Percentiles rank a stretch among this genome's conserved stretches.
Conservation (phyloP, 1,140 invertebrate genomes). For the Carcinoscorpius rotundicauda region DNA sequence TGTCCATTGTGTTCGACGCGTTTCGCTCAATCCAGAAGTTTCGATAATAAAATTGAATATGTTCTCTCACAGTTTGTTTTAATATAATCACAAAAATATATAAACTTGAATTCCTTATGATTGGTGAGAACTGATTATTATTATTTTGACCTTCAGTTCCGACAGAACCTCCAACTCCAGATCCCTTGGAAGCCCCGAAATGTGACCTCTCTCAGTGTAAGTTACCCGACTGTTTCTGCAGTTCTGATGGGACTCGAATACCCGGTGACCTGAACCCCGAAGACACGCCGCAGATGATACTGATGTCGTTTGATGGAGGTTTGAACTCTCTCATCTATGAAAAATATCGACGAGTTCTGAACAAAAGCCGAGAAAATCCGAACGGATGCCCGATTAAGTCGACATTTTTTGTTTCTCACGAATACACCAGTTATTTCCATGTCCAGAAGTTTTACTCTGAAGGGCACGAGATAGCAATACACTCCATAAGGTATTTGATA, state of each 20-base stretch:
- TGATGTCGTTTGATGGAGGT: conserved; percentile 85
- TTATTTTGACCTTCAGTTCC: neutral
- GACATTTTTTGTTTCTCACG: conserved; percentile 92
- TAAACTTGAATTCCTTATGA: too few species aligned
- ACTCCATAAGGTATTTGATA: conserved; percentile 59
- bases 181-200: conserved; percentile 76
- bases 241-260: conserved; percentile 78
- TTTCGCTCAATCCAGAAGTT: too few species aligned
- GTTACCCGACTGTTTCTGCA: conserved; percentile 86
- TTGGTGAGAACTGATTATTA: too few species aligned
- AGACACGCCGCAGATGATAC: conserved; percentile 88
- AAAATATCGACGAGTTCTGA: conserved; percentile 50
- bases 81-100: too few species aligned
- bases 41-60: too few species aligned
- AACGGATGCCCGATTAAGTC: conserved; percentile 85
- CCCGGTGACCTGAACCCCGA: conserved; percentile 48
- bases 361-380: conserved; percentile 36
- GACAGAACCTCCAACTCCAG: conserved; percentile 27
- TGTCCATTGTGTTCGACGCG: too few species aligned
- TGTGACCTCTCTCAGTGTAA: conserved; percentile 78
- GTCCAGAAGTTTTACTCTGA: conserved; percentile 77
- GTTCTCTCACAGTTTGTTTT: too few species aligned
- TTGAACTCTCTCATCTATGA: conserved; percentile 90
- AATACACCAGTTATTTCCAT: conserved; percentile 90
- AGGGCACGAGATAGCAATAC: conserved; percentile 86